Evolutionary conservation across 2,888 invertebrate genomes (phyloP), one percentile per base, ranked within the genome.

Genomic region (Brenthis daphne): DNA sequence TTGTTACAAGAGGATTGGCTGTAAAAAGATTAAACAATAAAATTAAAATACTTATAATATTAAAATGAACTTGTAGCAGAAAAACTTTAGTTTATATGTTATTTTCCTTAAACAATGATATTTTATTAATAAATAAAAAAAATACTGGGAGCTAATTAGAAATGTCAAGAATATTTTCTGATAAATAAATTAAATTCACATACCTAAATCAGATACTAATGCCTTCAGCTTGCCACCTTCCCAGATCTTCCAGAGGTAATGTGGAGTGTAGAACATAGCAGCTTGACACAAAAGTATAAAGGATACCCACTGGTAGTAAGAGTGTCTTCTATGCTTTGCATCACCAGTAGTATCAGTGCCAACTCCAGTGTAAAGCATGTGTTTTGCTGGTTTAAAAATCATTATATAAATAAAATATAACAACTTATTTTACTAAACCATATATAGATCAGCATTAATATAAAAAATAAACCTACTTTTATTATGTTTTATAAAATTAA

Each of bases 301-400:
- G 79, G 95, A 95, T 11, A 96, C 95, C 96, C 96, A 96, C 78
- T 96, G 96, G 84, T 96, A 96, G 82, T 95, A 95, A 55, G 93
- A 92, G 75, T 95, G 95, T 74, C 91, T 90, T 72, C 94, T 90
- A 60, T 87, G 82, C 72, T 94, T 93, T 75, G 94, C 92, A 70
- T 94, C 87, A 51, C 85, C 82, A 1, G 80, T 80, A 24, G 75
- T 78, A 6, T 76, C 78, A 53, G 84, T 93, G 50, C 92, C 94
- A 56, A 93, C 94, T 76, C 94, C 94, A 3, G 88, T 85, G 76
- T 94, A 93, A 1, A 93, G 90, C 74, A 93, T 86, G 76, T 90
- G 80, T 71, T 82, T 84, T 33, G 94, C 94, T 77, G 93, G 92
- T 56, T 83, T 73, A 29, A 77, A 37, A 63, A 37, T 37, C 37